Evolutionary conservation across 2,888 invertebrate genomes (phyloP).

Genomic region (Bombylius discolor): DNA sequence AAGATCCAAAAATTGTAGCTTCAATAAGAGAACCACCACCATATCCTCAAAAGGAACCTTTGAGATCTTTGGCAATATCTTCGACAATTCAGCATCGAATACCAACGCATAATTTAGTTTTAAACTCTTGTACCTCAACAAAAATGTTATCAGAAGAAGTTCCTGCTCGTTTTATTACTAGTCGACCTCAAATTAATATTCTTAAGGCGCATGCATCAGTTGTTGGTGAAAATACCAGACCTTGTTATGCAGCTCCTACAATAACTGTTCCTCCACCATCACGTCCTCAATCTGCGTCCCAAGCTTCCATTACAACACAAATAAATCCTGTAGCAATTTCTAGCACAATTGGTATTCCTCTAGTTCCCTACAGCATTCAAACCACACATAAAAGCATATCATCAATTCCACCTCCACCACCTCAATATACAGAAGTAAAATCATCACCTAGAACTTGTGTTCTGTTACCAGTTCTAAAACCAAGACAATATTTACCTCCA

Average conservation of each 20-base stretch:
- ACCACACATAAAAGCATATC: conserved; percentile 49
- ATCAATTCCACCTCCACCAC: conserved; percentile 37
- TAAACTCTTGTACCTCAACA: conserved; percentile 12
- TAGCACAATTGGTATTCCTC: conserved; percentile 33
- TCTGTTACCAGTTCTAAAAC: conserved; percentile 48
- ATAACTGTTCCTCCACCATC: conserved; percentile 11
- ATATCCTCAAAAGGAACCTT: conserved; percentile 41
- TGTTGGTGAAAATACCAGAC: conserved; percentile 49
- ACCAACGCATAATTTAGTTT: conserved; percentile 17
- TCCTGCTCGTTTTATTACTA: conserved; percentile 61
- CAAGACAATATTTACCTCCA: conserved; percentile 46
- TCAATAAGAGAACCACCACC: conserved; percentile 51
- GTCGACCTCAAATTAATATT: conserved; percentile 62
- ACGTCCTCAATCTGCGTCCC: conserved; percentile 15
- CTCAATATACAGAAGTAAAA: conserved; percentile 40
- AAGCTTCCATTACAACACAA: conserved; percentile 32
- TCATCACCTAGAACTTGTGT: conserved; percentile 41
- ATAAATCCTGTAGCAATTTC: conserved; percentile 24
- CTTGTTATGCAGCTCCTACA: conserved; percentile 42
- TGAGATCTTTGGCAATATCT: conserved; percentile 29
- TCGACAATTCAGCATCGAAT: conserved; percentile 39
- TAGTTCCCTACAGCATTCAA: conserved; percentile 43
- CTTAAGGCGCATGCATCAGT: conserved; percentile 63
- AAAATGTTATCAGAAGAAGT: conserved; percentile 52
- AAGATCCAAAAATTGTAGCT: conserved; percentile 18